A percentile compares a stretch with the other conserved stretches of the same genome.
Conservation (phyloP, 2,797 vertebrate genomes). For the Dallia pectoralis region DNA sequence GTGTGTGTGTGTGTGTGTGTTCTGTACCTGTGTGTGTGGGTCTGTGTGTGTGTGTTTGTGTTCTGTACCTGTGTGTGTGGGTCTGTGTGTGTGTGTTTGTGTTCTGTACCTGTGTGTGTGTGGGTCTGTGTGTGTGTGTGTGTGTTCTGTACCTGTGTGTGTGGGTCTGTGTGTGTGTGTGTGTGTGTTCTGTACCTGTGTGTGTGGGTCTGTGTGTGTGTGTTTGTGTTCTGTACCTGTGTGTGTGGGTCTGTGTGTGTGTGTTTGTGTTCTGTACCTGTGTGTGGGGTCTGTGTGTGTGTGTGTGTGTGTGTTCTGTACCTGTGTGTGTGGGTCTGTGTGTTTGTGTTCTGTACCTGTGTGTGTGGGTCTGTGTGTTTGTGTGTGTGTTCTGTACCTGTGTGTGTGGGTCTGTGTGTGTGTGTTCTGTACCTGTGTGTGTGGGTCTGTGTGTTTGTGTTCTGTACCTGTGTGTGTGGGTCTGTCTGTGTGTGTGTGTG, state of each 20-base stretch:
- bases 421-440: not conserved
- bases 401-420: too few relatives aligned
- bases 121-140: not conserved
- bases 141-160: constrained; percentile 87
- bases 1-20: not conserved
- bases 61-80: too few relatives aligned
- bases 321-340: not conserved
- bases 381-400: too few relatives aligned
- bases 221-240: too few relatives aligned
- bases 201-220: too few relatives aligned
- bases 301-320: too few relatives aligned
- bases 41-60: not conserved
- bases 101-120: not conserved
- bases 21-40: too few relatives aligned
- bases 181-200: too few relatives aligned
- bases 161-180: constrained; percentile 95
- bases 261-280: constrained; percentile 72
- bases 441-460: not conserved
- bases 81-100: too few relatives aligned
- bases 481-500: constrained; percentile 86
- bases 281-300: too few relatives aligned
- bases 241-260: not conserved
- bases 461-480: constrained; percentile 97
- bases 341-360: constrained; percentile 78
- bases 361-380: constrained; percentile 95